A percentile compares a stretch with the other conserved stretches of the same genome.
phyloP scores from a whole-genome alignment of 2,888 invertebrate genomes.

The Diachrysia chrysitis region DNA sequence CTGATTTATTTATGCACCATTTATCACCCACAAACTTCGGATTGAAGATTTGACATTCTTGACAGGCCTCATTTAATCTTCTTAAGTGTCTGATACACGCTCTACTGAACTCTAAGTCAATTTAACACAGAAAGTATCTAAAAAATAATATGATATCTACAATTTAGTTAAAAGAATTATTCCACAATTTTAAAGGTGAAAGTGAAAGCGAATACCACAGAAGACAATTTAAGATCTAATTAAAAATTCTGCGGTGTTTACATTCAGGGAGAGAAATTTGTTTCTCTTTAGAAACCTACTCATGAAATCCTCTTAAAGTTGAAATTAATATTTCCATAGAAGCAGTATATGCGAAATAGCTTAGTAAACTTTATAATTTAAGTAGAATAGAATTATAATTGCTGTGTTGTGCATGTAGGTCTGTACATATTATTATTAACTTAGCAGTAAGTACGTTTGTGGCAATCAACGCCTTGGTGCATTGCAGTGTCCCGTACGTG shows the following conservation, averaged over 20 bases:
- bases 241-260: slow-evolving; percentile 28
- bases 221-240: slow-evolving; percentile 21
- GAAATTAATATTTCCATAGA: slow-evolving; percentile 11
- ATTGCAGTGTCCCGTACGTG: slow-evolving; percentile 50
- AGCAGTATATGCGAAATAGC: slow-evolving; percentile 5
- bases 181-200: slow-evolving; percentile 12
- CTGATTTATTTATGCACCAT: slow-evolving; percentile 76
- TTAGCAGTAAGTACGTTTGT: slow-evolving; percentile 27
- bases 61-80: slow-evolving; percentile 79
- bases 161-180: slow-evolving; percentile 17
- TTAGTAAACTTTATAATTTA: not conserved
- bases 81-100: slow-evolving; percentile 75
- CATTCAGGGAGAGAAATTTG: slow-evolving; percentile 10
- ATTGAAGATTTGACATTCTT: slow-evolving; percentile 77
- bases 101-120: slow-evolving; percentile 63
- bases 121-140: slow-evolving; percentile 49
- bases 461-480: slow-evolving; percentile 45
- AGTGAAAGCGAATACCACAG: slow-evolving; percentile 7
- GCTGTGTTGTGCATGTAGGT: not conserved
- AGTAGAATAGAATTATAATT: slow-evolving; percentile 8
- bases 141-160: slow-evolving; percentile 31
- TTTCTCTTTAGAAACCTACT: slow-evolving; percentile 17
- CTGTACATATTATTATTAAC: slow-evolving; percentile 15
- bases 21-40: slow-evolving; percentile 75
- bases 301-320: slow-evolving; percentile 11